These are phyloP conservation scores for Ornithorhynchus anatinus DNA, from an alignment of 2,113 vertebrate species.

Conservation along the genomic window DNA sequence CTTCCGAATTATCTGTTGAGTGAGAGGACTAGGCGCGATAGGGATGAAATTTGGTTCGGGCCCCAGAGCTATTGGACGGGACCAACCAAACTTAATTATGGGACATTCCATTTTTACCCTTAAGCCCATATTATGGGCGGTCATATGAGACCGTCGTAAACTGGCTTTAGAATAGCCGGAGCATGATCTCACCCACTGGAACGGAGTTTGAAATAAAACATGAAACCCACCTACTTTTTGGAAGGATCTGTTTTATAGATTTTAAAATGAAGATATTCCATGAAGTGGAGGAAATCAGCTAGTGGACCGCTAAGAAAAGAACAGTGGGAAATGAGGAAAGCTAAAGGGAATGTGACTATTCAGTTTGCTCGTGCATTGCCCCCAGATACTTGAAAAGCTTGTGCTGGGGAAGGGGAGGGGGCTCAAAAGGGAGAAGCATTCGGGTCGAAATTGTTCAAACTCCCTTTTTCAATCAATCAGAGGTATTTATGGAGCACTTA, in stretches of 20 bases:
- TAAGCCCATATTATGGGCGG: conserved; percentile 8
- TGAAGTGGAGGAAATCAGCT: background rate
- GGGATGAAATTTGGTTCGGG: background rate
- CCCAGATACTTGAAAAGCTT: background rate
- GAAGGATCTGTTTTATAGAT: conserved; percentile 40
- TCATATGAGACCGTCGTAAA: background rate
- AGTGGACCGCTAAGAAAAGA: conserved; percentile 32
- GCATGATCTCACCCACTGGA: conserved; percentile 19
- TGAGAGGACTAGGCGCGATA: background rate
- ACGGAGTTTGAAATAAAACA: conserved; percentile 38
- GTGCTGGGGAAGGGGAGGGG: background rate
- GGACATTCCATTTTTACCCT: conserved; percentile 2
- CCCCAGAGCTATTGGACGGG: background rate
- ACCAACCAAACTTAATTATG: background rate
- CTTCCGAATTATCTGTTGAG: no score
- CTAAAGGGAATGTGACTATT: background rate
- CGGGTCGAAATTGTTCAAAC: no score
- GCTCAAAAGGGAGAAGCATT: background rate
- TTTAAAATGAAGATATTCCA: conserved; percentile 36
- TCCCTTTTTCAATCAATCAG: no score
- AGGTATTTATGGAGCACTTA: no score
- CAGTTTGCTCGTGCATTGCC: background rate
- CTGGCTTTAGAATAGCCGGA: conserved; percentile 15
- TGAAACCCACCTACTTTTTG: background rate
- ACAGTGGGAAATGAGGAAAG: background rate